These are phyloP conservation scores for Deilephila porcellus DNA, from an alignment of 2,888 invertebrate species.

Conservation along the genomic window DNA sequence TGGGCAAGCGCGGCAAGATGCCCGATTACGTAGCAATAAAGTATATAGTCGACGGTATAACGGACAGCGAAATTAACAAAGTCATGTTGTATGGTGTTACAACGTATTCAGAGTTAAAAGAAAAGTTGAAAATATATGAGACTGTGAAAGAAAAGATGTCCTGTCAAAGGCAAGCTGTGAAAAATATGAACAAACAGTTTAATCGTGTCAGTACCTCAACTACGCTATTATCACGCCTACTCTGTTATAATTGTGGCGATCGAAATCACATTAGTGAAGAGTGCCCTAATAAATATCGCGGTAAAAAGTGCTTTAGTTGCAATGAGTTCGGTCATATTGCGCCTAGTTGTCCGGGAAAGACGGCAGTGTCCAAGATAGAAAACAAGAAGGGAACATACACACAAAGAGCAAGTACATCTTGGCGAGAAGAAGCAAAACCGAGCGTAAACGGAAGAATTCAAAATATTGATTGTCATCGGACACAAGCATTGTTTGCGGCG, in stretches of 20 bases:
- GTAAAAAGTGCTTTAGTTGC: background rate
- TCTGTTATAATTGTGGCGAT: background rate
- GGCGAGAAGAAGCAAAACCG: background rate
- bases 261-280: background rate
- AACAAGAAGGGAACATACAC: background rate
- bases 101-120: conserved; percentile 38
- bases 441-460: background rate
- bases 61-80: conserved; percentile 38
- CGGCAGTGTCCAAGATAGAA: background rate
- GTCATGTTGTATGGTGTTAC: conserved; percentile 41
- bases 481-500: background rate
- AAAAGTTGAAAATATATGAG: conserved; percentile 42
- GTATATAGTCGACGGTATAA: conserved; percentile 46
- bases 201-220: background rate
- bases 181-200: background rate
- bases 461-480: background rate
- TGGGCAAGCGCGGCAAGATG: conserved; percentile 36
- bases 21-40: conserved; percentile 43
- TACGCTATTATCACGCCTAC: background rate
- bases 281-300: background rate
- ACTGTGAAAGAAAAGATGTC: conserved; percentile 30
- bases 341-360: background rate
- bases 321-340: background rate
- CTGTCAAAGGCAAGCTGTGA: background rate
- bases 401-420: background rate